Base-by-base conservation (phyloP, 1,140 invertebrate genomes). In the Drosophila pectinifera region DNA sequence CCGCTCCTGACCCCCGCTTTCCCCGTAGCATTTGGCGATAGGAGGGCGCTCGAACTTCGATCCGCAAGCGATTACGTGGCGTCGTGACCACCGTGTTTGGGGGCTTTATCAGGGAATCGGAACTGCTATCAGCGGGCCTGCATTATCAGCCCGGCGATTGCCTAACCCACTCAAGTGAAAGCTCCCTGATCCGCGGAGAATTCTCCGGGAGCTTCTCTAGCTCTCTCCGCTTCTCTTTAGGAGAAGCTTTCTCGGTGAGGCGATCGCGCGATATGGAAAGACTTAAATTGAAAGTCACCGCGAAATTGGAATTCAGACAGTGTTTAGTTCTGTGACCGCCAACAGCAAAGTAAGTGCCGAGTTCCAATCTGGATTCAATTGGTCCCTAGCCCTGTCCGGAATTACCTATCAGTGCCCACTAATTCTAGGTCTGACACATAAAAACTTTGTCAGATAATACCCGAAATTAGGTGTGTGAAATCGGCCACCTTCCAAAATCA, bases 211-310 rank as follows among this genome's bases (percentile, higher is more conserved):
- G 63, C 63, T 49, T 24, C 57, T 18, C 14, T n/a, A 8, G 7
- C 31, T 16, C 62, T 55, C 42, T 8, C 26, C 0, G 26, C 4
- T 41, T 14, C 59, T 64, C 45, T 43, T 4, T 13, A 18, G 6
- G 18, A 46, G 42, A 56, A 83, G 74, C 74, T 78, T 77, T 67
- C 42, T 41, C 54, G 22, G 22, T 20, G 24, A 13, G 42, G 48
- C 76, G 78, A 89, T 84, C 80, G 84, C 56, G 65, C 64, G 67
- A 68, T 58, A 48, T 75, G 76, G 59, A 80, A 89, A 68, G 80
- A 90, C 73, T 91, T 91, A 91, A 91, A 91, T 91, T 91, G 72
- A 79, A 79, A 68, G 78, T 49, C 68, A 51, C 48, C 70, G 53
- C 62, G 68, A 41, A 77, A 57, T 68, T 65, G 70, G 63, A 61